These are phyloP conservation scores for Strix aluco DNA, from an alignment of 2,113 vertebrate species.

Conservation along the genomic window DNA sequence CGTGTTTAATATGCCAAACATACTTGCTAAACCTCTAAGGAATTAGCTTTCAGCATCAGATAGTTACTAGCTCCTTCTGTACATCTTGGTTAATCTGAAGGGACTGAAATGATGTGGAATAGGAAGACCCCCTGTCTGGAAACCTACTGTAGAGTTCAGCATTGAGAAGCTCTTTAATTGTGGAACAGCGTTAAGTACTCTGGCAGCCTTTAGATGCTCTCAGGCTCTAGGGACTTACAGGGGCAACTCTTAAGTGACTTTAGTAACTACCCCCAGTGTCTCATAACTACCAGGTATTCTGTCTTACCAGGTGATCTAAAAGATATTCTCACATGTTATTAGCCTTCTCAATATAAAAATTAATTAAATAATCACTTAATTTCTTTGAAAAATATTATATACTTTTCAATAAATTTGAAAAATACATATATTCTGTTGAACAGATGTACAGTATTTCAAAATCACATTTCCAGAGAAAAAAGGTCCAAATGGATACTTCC, in stretches of 20 bases:
- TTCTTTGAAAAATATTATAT: neutral
- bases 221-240: neutral
- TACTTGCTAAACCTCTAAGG: neutral
- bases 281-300: neutral
- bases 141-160: neutral
- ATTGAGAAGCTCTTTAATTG: neutral
- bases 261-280: neutral
- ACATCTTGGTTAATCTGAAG: neutral
- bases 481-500: constrained; percentile 28
- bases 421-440: neutral
- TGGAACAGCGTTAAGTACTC: neutral
- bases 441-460: constrained; percentile 13
- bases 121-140: neutral
- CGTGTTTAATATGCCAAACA: neutral
- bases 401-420: neutral
- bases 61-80: neutral
- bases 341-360: neutral
- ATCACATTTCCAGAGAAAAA: constrained; percentile 22
- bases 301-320: neutral
- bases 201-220: neutral
- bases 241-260: neutral
- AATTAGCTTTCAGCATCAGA: neutral
- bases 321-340: neutral
- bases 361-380: neutral
- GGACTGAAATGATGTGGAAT: neutral